Percentiles rank a stretch among this genome's conserved stretches.
Evolutionary conservation across 2,113 vertebrate genomes (phyloP).

Genomic region (Xyliphius kryptos): DNA sequence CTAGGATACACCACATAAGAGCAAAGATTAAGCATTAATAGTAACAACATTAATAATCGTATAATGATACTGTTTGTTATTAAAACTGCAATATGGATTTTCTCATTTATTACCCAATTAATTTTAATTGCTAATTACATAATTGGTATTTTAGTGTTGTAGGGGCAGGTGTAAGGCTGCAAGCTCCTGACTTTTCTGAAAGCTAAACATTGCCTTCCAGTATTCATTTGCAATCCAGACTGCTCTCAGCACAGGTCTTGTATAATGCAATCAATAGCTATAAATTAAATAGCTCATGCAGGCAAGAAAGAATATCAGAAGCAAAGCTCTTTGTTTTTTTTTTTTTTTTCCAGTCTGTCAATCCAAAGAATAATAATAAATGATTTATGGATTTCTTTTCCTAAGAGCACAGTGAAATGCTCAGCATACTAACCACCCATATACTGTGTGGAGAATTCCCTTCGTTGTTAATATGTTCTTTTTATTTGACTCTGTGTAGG

Average conservation of each 20-base stretch:
- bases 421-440: conserved; percentile 22
- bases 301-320: conserved; percentile 29
- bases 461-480: conserved; percentile 20
- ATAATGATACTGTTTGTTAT: no score
- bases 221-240: conserved; percentile 42
- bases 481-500: conserved; percentile 3
- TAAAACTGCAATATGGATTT: no score
- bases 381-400: conserved; percentile 36
- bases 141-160: not conserved
- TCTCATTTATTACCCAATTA: conserved; percentile 23
- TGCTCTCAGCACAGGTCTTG: conserved; percentile 20
- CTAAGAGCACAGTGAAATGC: conserved; percentile 2
- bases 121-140: conserved; percentile 24
- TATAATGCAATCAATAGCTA: conserved; percentile 41
- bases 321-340: conserved; percentile 30
- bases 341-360: conserved; percentile 15
- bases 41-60: no score
- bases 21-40: no score
- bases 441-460: conserved; percentile 6
- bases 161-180: conserved; percentile 28
- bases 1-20: no score
- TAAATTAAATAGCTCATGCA: conserved; percentile 23
- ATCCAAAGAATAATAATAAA: conserved; percentile 24
- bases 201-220: conserved; percentile 9
- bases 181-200: conserved; percentile 12